These are phyloP conservation scores for Hybognathus amarus DNA, from an alignment of 2,797 vertebrate genomes.

Conservation along the genomic window DNA sequence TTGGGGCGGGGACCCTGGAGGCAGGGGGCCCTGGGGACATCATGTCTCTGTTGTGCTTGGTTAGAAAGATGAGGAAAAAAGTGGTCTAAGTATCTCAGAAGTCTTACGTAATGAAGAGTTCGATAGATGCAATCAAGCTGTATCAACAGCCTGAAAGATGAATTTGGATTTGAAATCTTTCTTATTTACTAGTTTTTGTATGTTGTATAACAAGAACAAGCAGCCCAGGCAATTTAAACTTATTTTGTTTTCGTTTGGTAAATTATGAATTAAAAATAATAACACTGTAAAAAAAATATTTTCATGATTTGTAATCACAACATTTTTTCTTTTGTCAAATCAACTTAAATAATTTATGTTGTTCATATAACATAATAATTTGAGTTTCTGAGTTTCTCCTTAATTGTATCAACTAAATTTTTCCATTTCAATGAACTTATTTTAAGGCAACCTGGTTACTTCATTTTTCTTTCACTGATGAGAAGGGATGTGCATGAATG, in stretches of 20 bases:
- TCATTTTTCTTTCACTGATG: no score
- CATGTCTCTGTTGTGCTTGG: slow-evolving; percentile 4
- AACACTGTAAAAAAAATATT: no score
- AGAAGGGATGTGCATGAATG: no score
- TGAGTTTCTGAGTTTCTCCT: no score
- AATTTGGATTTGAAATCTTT: not conserved
- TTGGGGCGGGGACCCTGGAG: slow-evolving; percentile 59
- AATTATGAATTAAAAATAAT: not conserved
- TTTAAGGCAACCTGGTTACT: no score
- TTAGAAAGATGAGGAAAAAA: not conserved
- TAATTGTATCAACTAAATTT: no score
- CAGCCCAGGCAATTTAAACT: not conserved
- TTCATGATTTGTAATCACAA: no score
- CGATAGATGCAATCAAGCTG: slow-evolving; percentile 19
- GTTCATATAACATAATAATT: no score
- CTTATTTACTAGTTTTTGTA: not conserved
- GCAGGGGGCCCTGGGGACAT: slow-evolving; percentile 39
- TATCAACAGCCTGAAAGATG: not conserved
- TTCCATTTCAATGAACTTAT: no score
- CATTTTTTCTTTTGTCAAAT: no score
- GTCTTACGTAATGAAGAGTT: slow-evolving; percentile 26
- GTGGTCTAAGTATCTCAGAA: slow-evolving; percentile 5
- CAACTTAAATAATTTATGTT: no score
- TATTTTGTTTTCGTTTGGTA: not conserved
- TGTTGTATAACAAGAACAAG: not conserved